phyloP scores from a whole-genome alignment of 2,797 vertebrate genomes.

The Pygocentrus nattereri region DNA sequence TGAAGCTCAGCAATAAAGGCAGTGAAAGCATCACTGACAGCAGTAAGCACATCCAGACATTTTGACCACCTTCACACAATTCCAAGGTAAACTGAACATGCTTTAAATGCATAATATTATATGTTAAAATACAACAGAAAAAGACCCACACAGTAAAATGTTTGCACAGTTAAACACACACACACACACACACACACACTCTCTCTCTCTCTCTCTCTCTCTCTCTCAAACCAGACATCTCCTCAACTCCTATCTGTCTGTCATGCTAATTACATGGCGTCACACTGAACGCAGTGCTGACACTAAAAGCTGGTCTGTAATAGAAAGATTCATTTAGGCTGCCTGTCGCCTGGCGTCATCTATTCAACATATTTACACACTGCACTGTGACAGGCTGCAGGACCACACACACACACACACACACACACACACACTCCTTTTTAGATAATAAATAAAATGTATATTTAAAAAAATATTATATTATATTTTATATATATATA shows the following conservation, averaged over 20 bases:
- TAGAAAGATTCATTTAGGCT: constrained; percentile 20
- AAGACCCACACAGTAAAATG: neutral
- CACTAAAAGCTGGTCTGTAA: constrained; percentile 2
- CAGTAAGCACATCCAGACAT: neutral
- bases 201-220: neutral
- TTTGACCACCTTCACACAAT: too few relatives aligned
- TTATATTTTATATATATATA: too few relatives aligned
- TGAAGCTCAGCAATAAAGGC: neutral
- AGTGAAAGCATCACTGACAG: neutral
- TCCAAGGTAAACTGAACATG: too few relatives aligned
- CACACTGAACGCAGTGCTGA: constrained; percentile 2
- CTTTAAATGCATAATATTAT: too few relatives aligned
- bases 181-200: neutral
- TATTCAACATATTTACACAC: neutral
- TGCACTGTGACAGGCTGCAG: neutral
- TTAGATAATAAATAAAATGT: neutral
- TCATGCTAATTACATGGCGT: constrained; percentile 18
- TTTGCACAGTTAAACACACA: neutral
- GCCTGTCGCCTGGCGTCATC: neutral
- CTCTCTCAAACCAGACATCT: neutral
- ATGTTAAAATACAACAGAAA: too few relatives aligned
- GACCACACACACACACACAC: neutral
- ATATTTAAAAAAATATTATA: too few relatives aligned
- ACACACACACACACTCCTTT: neutral
- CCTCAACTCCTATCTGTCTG: neutral